A percentile compares a stretch with the other conserved stretches of the same genome.
phyloP scores from a whole-genome alignment of 2,113 vertebrate species.

The Xiphophorus couchianus region DNA sequence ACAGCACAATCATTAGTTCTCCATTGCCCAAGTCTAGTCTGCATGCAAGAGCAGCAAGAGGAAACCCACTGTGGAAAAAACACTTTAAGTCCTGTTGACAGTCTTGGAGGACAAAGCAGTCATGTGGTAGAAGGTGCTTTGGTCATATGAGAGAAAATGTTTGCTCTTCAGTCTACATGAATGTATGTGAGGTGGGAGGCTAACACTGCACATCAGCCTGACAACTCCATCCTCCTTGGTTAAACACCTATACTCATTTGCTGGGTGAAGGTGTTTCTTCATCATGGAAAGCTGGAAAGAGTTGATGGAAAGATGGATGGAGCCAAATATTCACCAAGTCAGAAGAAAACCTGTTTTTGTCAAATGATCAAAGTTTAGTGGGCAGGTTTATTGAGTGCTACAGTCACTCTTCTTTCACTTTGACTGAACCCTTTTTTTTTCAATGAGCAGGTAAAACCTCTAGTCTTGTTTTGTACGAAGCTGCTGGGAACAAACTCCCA shows the following conservation, averaged over 20 bases:
- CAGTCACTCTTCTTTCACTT: background rate
- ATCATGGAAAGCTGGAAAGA: background rate
- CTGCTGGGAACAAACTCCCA: background rate
- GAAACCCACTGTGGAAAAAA: background rate
- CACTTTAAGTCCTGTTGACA: background rate
- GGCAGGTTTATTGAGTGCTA: too few relatives aligned
- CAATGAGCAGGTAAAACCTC: background rate
- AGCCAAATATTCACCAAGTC: background rate
- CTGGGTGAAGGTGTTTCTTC: background rate
- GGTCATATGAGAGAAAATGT: too few relatives aligned
- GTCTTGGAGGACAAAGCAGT: background rate
- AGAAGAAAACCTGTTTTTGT: too few relatives aligned
- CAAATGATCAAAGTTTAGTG: too few relatives aligned
- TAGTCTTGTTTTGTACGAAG: background rate
- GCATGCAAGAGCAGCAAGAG: background rate
- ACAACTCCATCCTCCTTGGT: too few relatives aligned
- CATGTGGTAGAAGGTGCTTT: background rate
- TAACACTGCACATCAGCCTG: background rate
- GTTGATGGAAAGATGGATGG: background rate
- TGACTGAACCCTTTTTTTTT: background rate
- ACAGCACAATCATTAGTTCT: background rate
- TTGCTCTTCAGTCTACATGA: background rate
- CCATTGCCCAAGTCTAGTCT: background rate
- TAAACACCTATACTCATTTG: background rate
- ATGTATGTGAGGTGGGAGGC: background rate